These are phyloP conservation scores for Tetropium fuscum DNA, from an alignment of 2,888 invertebrate genomes.

Conservation along the genomic window DNA sequence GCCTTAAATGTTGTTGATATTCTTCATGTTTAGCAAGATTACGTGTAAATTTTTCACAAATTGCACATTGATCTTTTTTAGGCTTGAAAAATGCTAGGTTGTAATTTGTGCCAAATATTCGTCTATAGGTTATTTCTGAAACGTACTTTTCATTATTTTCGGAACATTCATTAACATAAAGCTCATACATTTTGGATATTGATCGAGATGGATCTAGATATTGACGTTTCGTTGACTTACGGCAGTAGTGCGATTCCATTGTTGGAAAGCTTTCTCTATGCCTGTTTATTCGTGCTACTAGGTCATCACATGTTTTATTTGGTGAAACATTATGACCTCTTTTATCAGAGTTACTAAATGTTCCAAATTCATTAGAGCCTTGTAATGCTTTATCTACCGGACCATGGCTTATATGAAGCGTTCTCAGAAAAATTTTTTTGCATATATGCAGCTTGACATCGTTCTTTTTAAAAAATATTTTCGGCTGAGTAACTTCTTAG, in stretches of 20 bases:
- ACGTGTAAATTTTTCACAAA: conserved; percentile 27
- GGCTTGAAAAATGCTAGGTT: conserved; percentile 40
- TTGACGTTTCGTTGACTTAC: conserved; percentile 5
- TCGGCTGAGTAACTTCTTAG: conserved; percentile 13
- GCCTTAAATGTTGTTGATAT: conserved; percentile 39
- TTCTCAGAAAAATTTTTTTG: conserved; percentile 13
- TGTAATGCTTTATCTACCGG: background rate
- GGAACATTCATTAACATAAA: background rate
- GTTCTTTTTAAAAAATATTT: conserved; percentile 3
- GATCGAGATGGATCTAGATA: conserved; percentile 11
- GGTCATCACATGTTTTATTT: background rate
- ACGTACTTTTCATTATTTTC: background rate
- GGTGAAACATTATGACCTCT: conserved; percentile 1
- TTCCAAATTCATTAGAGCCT: background rate
- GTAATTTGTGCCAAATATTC: conserved; percentile 31
- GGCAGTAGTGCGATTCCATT: conserved; percentile 9
- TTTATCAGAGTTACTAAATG: background rate
- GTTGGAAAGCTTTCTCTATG: conserved; percentile 7
- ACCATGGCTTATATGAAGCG: conserved; percentile 13
- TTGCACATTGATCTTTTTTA: conserved; percentile 42
- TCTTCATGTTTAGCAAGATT: conserved; percentile 25
- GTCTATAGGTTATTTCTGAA: conserved; percentile 31
- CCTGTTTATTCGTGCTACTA: background rate
- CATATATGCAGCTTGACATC: conserved; percentile 7
- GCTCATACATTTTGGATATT: background rate